Evolutionary conservation across 1,140 invertebrate species (phyloP), one percentile per base, ranked within the genome.

Genomic region (Pararge aegeria): DNA sequence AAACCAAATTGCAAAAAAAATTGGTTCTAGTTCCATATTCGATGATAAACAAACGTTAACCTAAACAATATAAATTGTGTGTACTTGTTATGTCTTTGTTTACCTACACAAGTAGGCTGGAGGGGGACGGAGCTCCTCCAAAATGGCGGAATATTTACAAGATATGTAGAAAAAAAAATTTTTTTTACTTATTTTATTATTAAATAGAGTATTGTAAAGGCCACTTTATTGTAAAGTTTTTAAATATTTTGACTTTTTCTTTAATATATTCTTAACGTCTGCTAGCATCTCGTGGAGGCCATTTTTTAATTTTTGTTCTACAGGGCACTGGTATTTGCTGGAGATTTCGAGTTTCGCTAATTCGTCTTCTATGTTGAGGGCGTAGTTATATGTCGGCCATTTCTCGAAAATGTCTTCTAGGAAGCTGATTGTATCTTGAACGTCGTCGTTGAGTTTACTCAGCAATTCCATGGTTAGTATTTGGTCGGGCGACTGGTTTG

Each of bases 171-270:
- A 66, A 73, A 70, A 70, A 63, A 67, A 53, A 3, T 34, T 12
- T 10, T 6, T 30, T 30, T 30, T 4, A 24, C 7, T 24, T 24
- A 24, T 24, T 24, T 4, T 24, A 4, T 24, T 24, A 2, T 24
- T n/a, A n/a, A n/a, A n/a, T n/a, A n/a, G n/a, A n/a, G n/a, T n/a
- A n/a, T 24, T 24, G 24, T 24, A 29, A 73, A 73, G 67, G 65
- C 65, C 65, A 75, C 66, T 66, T 68, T 60, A 75, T 67, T 70
- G 73, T 62, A 75, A 67, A 67, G 61, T 82, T 57, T 86, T 85
- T 52, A 88, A 70, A 64, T 86, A 86, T 58, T 85, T 85, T 0
- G 70, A 54, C 70, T 86, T 88, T 38, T 79, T 80, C 52, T 76
- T 83, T 24, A 87, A 63, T 53, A 87, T 83, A 61, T 76, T 81